Conservation (phyloP, 2,113 vertebrate genomes). For the Etheostoma cragini region DNA sequence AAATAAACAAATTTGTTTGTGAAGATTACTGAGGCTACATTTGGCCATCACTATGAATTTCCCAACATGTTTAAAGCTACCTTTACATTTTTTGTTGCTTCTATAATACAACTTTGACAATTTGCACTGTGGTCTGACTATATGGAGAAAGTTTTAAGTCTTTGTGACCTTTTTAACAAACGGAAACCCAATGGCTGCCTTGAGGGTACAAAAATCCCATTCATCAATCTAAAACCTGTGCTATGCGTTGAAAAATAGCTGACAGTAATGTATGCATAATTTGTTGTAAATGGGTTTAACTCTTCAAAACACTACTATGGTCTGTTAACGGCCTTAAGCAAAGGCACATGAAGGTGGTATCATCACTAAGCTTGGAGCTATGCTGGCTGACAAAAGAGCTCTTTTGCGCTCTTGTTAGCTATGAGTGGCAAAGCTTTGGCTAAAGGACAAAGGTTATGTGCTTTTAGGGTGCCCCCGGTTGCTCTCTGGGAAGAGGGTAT, state of each 20-base stretch:
- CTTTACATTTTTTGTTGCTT: neutral
- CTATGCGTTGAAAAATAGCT: neutral
- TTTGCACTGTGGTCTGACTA: neutral
- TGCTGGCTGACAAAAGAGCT: neutral
- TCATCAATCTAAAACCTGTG: constrained; percentile 11
- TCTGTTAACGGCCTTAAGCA: constrained; percentile 21
- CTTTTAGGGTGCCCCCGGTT: too few relatives aligned
- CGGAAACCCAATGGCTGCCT: constrained; percentile 6
- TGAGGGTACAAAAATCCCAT: neutral
- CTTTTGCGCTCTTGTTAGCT: neutral
- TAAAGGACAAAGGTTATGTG: too few relatives aligned
- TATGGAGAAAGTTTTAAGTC: constrained; percentile 2
- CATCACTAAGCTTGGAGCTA: neutral
- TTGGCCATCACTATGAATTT: too few relatives aligned
- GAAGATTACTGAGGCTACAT: too few relatives aligned
- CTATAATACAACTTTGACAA: neutral
- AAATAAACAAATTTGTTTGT: too few relatives aligned
- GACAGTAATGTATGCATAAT: constrained; percentile 22
- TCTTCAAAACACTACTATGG: constrained; percentile 2
- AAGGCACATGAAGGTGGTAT: constrained; percentile 13
- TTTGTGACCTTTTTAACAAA: constrained; percentile 1
- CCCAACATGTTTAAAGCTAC: too few relatives aligned
- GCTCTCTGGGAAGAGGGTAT: too few relatives aligned
- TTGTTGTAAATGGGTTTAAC: constrained; percentile 24
- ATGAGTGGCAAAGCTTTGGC: constrained; percentile 5